phyloP scores from a whole-genome alignment of 2,888 invertebrate genomes.

The Andrena hattorfiana region DNA sequence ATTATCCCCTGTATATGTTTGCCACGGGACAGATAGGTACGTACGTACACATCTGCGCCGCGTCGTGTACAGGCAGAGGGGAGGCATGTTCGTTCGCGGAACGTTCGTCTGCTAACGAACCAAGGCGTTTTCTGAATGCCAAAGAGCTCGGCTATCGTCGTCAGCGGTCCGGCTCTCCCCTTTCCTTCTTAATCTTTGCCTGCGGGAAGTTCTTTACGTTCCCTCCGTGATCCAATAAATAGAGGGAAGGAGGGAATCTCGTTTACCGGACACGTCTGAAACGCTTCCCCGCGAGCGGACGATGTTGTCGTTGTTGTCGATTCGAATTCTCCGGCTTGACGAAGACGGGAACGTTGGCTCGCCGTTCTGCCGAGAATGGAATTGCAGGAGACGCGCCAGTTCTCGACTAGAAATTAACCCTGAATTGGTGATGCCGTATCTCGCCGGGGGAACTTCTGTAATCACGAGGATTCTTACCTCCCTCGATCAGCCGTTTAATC shows the following conservation, averaged over 20 bases:
- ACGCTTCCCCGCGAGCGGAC: constrained; percentile 11
- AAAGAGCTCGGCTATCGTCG: constrained; percentile 74
- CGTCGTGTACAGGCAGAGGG: not conserved
- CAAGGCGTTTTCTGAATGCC: constrained; percentile 78
- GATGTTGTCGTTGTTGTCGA: constrained; percentile 46
- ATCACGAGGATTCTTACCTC: not conserved
- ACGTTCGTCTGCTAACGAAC: constrained; percentile 78
- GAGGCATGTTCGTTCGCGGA: constrained; percentile 21
- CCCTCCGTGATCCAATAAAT: constrained; percentile 69
- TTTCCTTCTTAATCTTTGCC: constrained; percentile 70
- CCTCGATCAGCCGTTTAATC: constrained; percentile 7
- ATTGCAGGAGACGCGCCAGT: not conserved
- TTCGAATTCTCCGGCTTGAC: constrained; percentile 39
- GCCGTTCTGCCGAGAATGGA: not conserved
- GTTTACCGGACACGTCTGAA: constrained; percentile 71
- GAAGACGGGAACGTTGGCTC: constrained; percentile 31
- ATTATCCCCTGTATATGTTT: constrained; percentile 41
- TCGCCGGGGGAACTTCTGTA: not conserved
- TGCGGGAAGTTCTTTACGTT: constrained; percentile 67
- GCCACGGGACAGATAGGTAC: not conserved
- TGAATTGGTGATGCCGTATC: not conserved
- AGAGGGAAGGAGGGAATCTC: constrained; percentile 60
- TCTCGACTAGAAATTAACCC: constrained; percentile 3
- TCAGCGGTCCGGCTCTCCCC: constrained; percentile 46
- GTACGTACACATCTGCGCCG: not conserved